phyloP scores from a whole-genome alignment of 2,888 invertebrate genomes.

The Amiota minor region DNA sequence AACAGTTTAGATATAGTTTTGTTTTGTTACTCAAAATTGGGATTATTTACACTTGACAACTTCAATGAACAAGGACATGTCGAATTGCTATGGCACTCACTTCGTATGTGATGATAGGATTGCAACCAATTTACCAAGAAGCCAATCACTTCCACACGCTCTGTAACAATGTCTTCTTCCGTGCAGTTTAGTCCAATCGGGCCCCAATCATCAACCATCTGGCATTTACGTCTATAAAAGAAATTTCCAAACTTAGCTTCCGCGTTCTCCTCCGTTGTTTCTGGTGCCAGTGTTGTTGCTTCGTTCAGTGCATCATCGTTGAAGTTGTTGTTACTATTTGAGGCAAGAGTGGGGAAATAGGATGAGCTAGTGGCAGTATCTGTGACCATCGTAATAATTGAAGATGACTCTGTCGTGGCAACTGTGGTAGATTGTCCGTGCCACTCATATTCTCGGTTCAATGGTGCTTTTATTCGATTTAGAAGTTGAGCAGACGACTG shows the following conservation, averaged over 20 bases:
- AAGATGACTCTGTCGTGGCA: conserved; percentile 30
- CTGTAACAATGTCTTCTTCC: conserved; percentile 56
- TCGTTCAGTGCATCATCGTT: conserved; percentile 25
- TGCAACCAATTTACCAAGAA: conserved; percentile 82
- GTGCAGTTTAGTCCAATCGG: conserved; percentile 65
- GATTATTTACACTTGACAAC: neutral
- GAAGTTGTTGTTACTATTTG: neutral
- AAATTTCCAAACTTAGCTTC: conserved; percentile 47
- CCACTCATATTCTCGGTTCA: conserved; percentile 44
- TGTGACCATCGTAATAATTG: conserved; percentile 42
- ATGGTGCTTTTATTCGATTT: conserved; percentile 51
- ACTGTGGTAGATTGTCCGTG: conserved; percentile 18
- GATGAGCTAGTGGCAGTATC: conserved; percentile 36
- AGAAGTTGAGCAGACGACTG: conserved; percentile 51
- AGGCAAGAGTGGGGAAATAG: neutral
- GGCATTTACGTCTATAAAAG: conserved; percentile 61
- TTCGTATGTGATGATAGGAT: conserved; percentile 80
- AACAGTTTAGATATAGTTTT: neutral
- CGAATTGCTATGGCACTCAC: conserved; percentile 75
- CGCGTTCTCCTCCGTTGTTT: neutral
- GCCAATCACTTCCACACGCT: conserved; percentile 75
- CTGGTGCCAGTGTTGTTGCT: neutral
- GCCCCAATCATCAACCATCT: conserved; percentile 63
- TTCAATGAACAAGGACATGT: neutral
- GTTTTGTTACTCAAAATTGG: neutral